A percentile compares a stretch with the other conserved stretches of the same genome.
Conservation (phyloP, 2,113 vertebrate genomes). For the Porphyrio hochstetteri region DNA sequence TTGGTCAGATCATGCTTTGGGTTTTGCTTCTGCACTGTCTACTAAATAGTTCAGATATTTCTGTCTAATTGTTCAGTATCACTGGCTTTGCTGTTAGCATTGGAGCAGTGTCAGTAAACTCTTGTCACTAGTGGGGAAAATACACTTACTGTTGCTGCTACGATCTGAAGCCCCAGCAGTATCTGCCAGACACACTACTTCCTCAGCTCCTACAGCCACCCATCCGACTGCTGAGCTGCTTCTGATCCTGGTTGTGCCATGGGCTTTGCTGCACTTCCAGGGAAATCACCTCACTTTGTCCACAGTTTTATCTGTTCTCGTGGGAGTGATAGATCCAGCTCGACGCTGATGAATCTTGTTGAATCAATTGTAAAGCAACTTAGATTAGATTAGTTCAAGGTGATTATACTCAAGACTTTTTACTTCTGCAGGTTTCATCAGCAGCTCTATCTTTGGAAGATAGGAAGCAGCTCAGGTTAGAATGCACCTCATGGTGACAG, state of each 20-base stretch:
- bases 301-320: background rate
- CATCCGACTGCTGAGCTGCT: background rate
- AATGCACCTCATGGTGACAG: background rate
- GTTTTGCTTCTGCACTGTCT: background rate
- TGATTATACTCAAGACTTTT: background rate
- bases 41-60: constrained; percentile 49
- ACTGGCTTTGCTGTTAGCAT: background rate
- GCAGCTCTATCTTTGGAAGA: background rate
- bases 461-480: background rate
- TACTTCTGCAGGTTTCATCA: background rate
- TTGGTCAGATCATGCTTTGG: constrained; percentile 17
- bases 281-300: background rate
- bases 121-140: background rate
- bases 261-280: background rate
- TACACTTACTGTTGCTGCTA: background rate
- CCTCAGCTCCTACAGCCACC: background rate
- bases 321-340: background rate
- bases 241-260: background rate
- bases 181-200: background rate
- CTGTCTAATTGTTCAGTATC: background rate
- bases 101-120: background rate
- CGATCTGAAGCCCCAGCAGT: background rate
- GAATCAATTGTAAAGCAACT: background rate
- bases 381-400: background rate
- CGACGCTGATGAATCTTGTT: background rate